Evolutionary conservation across 2,888 invertebrate species (phyloP), one percentile per base, ranked within the genome.

Genomic region (Platycheirus albimanus): DNA sequence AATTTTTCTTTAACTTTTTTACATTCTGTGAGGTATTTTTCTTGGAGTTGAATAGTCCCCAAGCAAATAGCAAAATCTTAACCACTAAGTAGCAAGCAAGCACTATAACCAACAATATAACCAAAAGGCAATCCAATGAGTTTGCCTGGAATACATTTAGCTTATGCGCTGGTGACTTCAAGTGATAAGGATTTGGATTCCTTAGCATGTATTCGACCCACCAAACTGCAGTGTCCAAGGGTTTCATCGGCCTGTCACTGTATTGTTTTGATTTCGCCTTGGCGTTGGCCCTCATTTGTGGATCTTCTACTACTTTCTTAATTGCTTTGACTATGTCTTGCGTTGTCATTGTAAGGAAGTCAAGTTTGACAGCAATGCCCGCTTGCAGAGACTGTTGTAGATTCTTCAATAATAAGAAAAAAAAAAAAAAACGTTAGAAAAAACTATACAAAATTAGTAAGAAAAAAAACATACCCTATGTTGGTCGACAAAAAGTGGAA

Each of bases 181-280:
- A 88, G 88, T 93, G 92, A 13, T 88, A 90, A 0, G 93, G 93
- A 1, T 93, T 93, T 7, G 90, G 89, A 13, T 93, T 92, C 6
- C 91, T 88, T 0, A 92, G 91, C 0, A 93, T 92, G 85, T 93
- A 92, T 86, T 94, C 93, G n/a, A 93, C 91, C 94, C 94, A 94
- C 88, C 92, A 92, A 1, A 93, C 90, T 2, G 94, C 91, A 13
- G 92, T 92, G n/a, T 92, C 91, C 15, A 93, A 89, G 0, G 94
- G 92, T 1, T 91, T 88, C 85, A 92, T 87, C 0, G 91, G 92
- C 0, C 93, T 91, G 86, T 93, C 92, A 58, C 88, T 88, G 87
- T 91, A 92, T 49, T 90, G 86, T 24, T 85, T 87, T 2, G 92
- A 91, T n/a, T 91, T 86, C 76, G 87, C 87, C 80, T 91, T 89